Base-by-base conservation (phyloP, 1,140 invertebrate genomes). In the Drosophila ambigua region DNA sequence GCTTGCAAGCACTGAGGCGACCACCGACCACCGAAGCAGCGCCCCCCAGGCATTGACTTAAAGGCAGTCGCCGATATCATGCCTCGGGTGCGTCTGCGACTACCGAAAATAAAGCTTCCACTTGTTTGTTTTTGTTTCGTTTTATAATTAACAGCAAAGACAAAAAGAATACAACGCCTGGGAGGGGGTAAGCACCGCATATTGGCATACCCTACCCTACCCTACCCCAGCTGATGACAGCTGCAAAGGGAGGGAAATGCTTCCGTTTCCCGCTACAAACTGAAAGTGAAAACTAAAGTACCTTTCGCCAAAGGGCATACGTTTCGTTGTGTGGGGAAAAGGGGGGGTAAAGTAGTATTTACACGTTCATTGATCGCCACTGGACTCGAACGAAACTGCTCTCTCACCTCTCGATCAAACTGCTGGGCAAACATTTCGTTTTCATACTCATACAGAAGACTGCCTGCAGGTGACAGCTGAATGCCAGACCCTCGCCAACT, bases 291-390 rank as follows among this genome's bases (percentile, higher is more conserved):
- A 39, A 39, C 35, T 13, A 2, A 0, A 39, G 4, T 13, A 39
- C 35, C 9, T 13, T 4, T 39, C 11, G 4, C 11, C 35, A 11
- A 35, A 35, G 31, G 3, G 31, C 9, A 35, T 11, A 11, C 9
- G 8, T 35, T 11, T 11, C 4, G 3, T 9, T 4, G 0, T 39
- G 13, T 4, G 35, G 61, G 59, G 71, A 39, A 77, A 39, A 77
- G 1, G 20, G 20, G 1, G 20, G 16, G 16, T 84, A 87, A 81
- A 84, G 87, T 77, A 64, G 82, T 84, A 84, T 85, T 85, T 85
- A 81, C 82, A 87, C 82, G 82, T 87, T 77, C 82, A 81, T 81
- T 85, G 82, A 87, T 74, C 65, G 48, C 31, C 55, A 59, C 53
- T 69, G 68, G 65, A 58, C 39, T 61, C 28, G 45, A 74, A 61